Conservation (phyloP, 1,140 invertebrate species). For the Trachymyrmex septentrionalis region DNA sequence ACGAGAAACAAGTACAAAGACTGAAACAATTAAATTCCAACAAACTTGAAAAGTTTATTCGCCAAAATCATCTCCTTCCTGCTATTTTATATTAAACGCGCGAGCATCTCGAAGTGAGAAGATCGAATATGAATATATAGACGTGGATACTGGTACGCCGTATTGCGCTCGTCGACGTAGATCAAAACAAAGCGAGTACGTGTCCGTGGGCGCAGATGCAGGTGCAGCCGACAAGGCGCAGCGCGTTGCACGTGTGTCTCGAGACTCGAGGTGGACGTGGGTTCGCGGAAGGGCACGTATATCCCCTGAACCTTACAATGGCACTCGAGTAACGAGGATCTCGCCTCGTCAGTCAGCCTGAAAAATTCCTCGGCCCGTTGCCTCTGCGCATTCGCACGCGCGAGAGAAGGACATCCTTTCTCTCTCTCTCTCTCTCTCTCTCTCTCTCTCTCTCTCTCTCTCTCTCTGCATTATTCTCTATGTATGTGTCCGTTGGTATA, state of each 20-base stretch:
- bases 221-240: slow-evolving; percentile 52
- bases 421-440: not conserved
- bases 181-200: slow-evolving; percentile 56
- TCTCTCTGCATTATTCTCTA: not conserved
- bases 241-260: slow-evolving; percentile 46
- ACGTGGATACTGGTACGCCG: slow-evolving; percentile 37
- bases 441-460: not conserved
- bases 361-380: slow-evolving; percentile 59
- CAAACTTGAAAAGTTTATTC: not conserved
- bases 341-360: slow-evolving; percentile 53
- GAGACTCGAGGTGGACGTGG: slow-evolving; percentile 40
- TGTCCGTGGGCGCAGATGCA: slow-evolving; percentile 43
- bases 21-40: not conserved
- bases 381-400: slow-evolving; percentile 24
- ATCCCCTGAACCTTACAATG: slow-evolving; percentile 52
- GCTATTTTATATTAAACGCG: slow-evolving; percentile 12
- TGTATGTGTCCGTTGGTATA: slow-evolving; percentile 26
- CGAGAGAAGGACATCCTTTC: slow-evolving; percentile 16
- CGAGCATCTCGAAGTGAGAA: not conserved
- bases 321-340: slow-evolving; percentile 57
- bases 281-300: slow-evolving; percentile 58
- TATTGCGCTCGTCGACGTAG: slow-evolving; percentile 41
- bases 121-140: slow-evolving; percentile 47
- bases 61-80: not conserved
- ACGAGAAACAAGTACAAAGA: not conserved